Conservation (phyloP, 2,113 vertebrate genomes). For the Gobiocypris rarus region DNA sequence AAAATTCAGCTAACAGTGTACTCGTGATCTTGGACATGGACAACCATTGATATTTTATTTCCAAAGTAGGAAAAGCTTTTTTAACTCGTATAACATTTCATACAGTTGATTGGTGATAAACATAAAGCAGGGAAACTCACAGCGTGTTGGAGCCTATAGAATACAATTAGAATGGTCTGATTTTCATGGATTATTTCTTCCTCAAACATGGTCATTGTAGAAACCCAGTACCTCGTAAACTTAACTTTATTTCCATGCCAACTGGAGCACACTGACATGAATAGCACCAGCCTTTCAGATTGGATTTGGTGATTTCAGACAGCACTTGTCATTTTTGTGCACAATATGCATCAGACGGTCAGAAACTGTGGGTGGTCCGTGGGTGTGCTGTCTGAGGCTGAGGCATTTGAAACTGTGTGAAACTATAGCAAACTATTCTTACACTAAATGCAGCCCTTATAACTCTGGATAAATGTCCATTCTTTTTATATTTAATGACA, state of each 20-base stretch:
- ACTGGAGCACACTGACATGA: not conserved
- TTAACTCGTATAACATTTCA: too few relatives aligned
- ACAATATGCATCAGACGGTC: not conserved
- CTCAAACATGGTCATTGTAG: not conserved
- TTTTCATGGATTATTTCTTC: not conserved
- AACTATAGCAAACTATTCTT: not conserved
- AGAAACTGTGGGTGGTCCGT: not conserved
- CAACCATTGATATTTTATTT: too few relatives aligned
- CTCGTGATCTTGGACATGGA: too few relatives aligned
- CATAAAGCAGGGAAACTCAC: too few relatives aligned
- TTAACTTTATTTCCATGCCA: not conserved
- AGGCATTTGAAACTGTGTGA: not conserved
- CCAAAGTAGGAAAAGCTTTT: too few relatives aligned
- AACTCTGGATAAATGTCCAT: not conserved
- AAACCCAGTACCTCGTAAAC: not conserved
- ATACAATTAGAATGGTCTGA: not conserved
- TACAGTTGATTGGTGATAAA: too few relatives aligned
- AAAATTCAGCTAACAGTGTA: too few relatives aligned
- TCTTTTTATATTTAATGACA: not conserved
- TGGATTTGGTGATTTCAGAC: conserved; percentile 7
- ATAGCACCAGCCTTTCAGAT: not conserved
- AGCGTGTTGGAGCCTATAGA: too few relatives aligned
- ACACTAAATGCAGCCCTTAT: not conserved
- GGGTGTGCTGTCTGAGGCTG: not conserved
- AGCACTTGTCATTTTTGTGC: conserved; percentile 14